These are phyloP conservation scores for Megalops cyprinoides DNA, from an alignment of 2,797 vertebrate species.

Conservation along the genomic window DNA sequence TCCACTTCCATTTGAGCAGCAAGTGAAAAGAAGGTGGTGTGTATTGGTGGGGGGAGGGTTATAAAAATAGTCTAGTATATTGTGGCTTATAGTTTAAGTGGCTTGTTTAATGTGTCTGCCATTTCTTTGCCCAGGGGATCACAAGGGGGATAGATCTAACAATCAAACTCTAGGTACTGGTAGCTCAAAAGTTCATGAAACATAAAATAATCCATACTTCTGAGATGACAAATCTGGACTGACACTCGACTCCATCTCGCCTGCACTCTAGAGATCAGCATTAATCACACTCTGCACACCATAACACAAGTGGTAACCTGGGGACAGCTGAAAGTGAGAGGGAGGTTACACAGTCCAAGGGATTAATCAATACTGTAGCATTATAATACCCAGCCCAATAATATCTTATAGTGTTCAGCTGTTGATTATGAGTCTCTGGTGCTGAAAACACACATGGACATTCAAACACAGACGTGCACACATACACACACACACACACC, in stretches of 20 bases:
- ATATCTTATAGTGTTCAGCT: constrained; percentile 57
- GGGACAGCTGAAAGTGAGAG: constrained; percentile 83
- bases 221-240: constrained; percentile 89
- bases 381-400: constrained; percentile 75
- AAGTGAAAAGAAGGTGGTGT: constrained; percentile 75
- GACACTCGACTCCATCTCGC: constrained; percentile 81
- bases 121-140: constrained; percentile 81
- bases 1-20: constrained; percentile 96
- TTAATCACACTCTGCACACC: constrained; percentile 85
- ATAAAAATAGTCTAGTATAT: constrained; percentile 89
- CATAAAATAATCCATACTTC: constrained; percentile 91
- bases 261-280: constrained; percentile 81
- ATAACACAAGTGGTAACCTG: constrained; percentile 77
- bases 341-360: constrained; percentile 83
- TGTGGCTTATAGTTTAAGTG: constrained; percentile 95
- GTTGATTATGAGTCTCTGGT: constrained; percentile 70
- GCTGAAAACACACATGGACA: constrained; percentile 52
- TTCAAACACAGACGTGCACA: neutral
- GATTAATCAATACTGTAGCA: constrained; percentile 88
- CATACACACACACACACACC: neutral
- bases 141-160: constrained; percentile 84
- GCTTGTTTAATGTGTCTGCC: constrained; percentile 94
- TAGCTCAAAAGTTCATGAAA: constrained; percentile 87
- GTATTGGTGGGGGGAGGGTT: constrained; percentile 34
- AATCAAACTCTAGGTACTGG: constrained; percentile 81